A percentile compares a stretch with the other conserved stretches of the same genome.
phyloP scores from a whole-genome alignment of 2,797 vertebrate species.

The Periparus ater region DNA sequence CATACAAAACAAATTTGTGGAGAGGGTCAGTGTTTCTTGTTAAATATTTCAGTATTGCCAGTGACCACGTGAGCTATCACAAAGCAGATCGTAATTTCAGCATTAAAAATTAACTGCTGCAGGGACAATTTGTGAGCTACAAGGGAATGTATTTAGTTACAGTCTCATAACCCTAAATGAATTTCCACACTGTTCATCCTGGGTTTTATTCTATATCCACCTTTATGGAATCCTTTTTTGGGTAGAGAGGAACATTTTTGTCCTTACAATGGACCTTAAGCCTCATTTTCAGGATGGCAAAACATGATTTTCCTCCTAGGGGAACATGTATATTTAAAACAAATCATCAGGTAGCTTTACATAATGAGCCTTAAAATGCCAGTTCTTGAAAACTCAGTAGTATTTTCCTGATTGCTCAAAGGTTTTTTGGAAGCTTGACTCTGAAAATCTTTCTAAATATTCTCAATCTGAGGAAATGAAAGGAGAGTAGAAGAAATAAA shows the following conservation, averaged over 20 bases:
- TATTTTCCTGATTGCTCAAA: neutral
- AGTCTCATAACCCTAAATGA: neutral
- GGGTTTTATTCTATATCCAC: neutral
- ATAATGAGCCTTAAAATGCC: neutral
- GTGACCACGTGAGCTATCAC: neutral
- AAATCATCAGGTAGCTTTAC: neutral
- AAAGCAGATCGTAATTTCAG: constrained; percentile 30
- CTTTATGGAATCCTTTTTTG: neutral
- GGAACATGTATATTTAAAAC: neutral
- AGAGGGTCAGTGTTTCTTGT: neutral
- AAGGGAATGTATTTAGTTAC: neutral
- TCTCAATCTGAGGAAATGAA: neutral
- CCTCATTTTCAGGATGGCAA: neutral
- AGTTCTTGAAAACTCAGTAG: neutral
- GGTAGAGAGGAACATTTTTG: neutral
- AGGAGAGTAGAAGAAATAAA: neutral
- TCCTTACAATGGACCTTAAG: neutral
- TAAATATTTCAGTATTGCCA: constrained; percentile 60
- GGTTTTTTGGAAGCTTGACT: neutral
- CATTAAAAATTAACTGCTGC: constrained; percentile 37
- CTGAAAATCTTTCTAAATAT: neutral
- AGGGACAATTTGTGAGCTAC: neutral
- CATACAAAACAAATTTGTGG: neutral
- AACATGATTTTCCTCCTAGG: neutral
- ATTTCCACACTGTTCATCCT: neutral